Evolutionary conservation across 1,140 invertebrate species (phyloP), one percentile per base, ranked within the genome.

Genomic region (Oscheius sp.): DNA sequence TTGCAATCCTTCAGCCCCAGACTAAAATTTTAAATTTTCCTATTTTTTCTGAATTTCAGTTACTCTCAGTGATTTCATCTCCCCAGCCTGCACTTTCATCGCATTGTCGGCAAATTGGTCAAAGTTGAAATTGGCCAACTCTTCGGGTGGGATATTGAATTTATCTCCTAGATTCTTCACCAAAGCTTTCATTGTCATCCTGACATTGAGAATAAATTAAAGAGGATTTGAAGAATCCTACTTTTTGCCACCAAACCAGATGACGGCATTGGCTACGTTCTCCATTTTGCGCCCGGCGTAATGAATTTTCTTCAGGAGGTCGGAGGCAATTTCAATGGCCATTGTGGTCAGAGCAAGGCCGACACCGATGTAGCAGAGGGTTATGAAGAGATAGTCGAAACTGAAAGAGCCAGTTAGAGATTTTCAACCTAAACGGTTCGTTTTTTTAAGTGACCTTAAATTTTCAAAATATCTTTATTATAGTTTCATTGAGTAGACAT

Each of bases 211-310:
- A 29, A 34, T 10, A 13, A 32, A 63, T 13, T n/a, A 34, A 63
- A 34, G 10, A 28, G 15, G n/a, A 20, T 10, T 23, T 18, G 15
- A 68, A 67, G 59, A 73, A 23, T 3, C 35, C 49, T 31, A 82
- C 79, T 75, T 80, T 61, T 81, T 79, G 13, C 77, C 77, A 4
- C 80, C 80, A 61, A 82, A 82, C 80, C 80, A 82, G 28, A 82
- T 76, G 2, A 67, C 55, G 2, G 76, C 77, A 29, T 76, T 68
- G 26, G 49, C 80, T 18, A 82, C 80, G 38, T 81, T 68, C 32
- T 82, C 75, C 38, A 82, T 74, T 52, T 79, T 77, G 29, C 80
- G 52, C 15, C 80, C 80, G 46, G 81, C 76, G 46, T 82, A 82
- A 68, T 82, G 80, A 3, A 82, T 32, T 49, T 79, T 75, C 38